A percentile compares a stretch with the other conserved stretches of the same genome.
phyloP scores from a whole-genome alignment of 1,140 invertebrate genomes.

The Drosophila pseudoobscura region DNA sequence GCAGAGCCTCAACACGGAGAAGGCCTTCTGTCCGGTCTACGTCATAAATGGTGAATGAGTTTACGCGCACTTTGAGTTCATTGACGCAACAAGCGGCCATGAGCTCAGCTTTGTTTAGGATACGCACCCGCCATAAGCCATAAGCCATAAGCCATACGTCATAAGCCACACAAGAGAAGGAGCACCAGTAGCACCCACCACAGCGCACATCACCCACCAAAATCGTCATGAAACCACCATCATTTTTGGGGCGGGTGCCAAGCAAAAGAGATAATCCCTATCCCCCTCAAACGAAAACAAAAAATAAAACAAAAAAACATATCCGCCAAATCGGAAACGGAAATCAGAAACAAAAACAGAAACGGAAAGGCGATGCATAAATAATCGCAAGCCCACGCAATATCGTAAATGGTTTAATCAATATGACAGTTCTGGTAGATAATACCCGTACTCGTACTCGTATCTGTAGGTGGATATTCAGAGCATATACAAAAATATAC shows the following conservation, averaged over 20 bases:
- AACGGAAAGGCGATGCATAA: conserved; percentile 12
- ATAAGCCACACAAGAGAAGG: background rate
- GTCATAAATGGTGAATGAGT: conserved; percentile 83
- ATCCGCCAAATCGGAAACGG: conserved; percentile 6
- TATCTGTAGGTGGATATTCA: conserved; percentile 19
- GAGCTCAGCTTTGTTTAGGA: conserved; percentile 79
- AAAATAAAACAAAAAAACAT: conserved; percentile 12
- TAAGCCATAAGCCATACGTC: background rate
- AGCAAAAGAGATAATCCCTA: conserved; percentile 8
- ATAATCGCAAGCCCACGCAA: conserved; percentile 14
- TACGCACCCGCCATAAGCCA: conserved; percentile 16
- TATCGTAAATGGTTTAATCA: conserved; percentile 16
- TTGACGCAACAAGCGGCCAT: conserved; percentile 74
- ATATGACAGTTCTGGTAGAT: conserved; percentile 8
- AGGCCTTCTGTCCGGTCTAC: conserved; percentile 81
- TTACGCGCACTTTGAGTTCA: conserved; percentile 83
- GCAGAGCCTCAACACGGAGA: conserved; percentile 72
- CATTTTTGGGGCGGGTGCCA: conserved; percentile 25
- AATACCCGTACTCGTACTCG: conserved; percentile 3
- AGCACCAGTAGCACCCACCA: conserved; percentile 21
- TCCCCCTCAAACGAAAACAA: background rate
- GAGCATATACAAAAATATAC: conserved; percentile 2
- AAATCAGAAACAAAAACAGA: background rate
- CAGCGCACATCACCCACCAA: conserved; percentile 19
- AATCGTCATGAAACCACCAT: conserved; percentile 12